Base-by-base conservation (phyloP, 2,113 vertebrate genomes). In the Phylloscopus whistleri region DNA sequence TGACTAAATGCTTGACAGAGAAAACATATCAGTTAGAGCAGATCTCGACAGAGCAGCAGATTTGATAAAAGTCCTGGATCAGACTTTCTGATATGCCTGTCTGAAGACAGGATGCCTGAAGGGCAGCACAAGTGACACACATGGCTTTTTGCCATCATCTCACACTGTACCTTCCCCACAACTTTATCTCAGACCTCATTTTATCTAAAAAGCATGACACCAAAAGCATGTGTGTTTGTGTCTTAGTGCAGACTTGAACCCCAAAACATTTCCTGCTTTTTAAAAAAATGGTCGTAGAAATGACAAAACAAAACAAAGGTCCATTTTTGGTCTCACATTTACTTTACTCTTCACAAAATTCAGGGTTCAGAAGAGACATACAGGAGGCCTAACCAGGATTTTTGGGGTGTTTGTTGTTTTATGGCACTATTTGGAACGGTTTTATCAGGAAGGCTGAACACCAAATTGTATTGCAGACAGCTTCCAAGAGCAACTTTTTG, bases 401-500 rank as follows among this genome's bases (percentile, higher is more conserved):
- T 51, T 39, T 82, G 83, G 3, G 44, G 52, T 67, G 27, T 37
- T 95, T 87, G 15, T 56, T 86, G 17, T 53, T 88, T 75, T 80
- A 90, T 74, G 48, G 23, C 33, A 58, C 72, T 77, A 59, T 73
- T 93, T 66, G 85, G 90, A 77, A 60, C 10, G 51, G 16, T 77
- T 95, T 88, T 91, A 90, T 76, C 46, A 52, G 33, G 33, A 74
- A 87, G 56, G 39, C 39, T 75, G 75, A 94, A 87, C 64, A 79
- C 52, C 35, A 68, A 93, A 81, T 56, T 77, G 59, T 52, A 88
- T 76, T 90, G 62, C 70, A 87, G 59, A 82, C 41, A 89, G 86
- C 92, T 96, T 96, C 80, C 80, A 95, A 95, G 85, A 95, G 31
- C 67, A 95, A 87, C 30, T 84, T 96, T 96, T 96, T 96, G 92